A percentile compares a stretch with the other conserved stretches of the same genome.
These are phyloP conservation scores for Trachymyrmex septentrionalis DNA, from an alignment of 1,140 invertebrate species.

Conservation along the genomic window DNA sequence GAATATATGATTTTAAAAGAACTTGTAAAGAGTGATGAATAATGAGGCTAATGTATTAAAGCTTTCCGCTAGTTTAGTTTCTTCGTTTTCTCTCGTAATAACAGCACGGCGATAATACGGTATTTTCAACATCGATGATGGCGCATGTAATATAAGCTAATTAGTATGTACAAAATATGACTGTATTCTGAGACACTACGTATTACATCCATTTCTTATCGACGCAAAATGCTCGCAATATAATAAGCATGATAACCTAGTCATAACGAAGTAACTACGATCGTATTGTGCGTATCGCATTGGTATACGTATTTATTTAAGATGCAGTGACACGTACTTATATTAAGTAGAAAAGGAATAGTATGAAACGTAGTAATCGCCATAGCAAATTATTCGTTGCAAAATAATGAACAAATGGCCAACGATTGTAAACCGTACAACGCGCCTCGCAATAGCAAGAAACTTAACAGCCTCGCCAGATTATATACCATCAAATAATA, in stretches of 20 bases:
- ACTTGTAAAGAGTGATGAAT: neutral
- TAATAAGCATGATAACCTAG: conserved; percentile 65
- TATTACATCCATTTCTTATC: conserved; percentile 39
- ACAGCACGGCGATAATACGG: conserved; percentile 29
- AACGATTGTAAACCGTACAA: conserved; percentile 33
- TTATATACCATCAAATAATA: conserved; percentile 46
- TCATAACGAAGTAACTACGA: conserved; percentile 52
- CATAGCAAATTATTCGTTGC: conserved; percentile 37
- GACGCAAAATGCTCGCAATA: conserved; percentile 25
- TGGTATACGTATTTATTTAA: conserved; percentile 47
- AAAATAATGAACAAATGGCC: conserved; percentile 8
- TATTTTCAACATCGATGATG: conserved; percentile 42
- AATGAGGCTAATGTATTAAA: conserved; percentile 15
- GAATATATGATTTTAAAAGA: conserved; percentile 8
- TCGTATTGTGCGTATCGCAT: conserved; percentile 53
- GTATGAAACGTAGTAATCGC: conserved; percentile 41
- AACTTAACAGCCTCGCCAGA: conserved; percentile 3
- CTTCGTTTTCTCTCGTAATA: conserved; percentile 13
- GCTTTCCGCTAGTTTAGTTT: conserved; percentile 22
- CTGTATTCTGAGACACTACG: conserved; percentile 32
- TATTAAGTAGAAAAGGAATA: conserved; percentile 31
- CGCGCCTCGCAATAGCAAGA: conserved; percentile 37
- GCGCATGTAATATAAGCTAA: conserved; percentile 39
- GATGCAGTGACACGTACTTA: conserved; percentile 36
- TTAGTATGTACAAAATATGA: conserved; percentile 40